Base-by-base conservation (phyloP, 2,888 invertebrate species). In the Ecdyonurus torrentis region DNA sequence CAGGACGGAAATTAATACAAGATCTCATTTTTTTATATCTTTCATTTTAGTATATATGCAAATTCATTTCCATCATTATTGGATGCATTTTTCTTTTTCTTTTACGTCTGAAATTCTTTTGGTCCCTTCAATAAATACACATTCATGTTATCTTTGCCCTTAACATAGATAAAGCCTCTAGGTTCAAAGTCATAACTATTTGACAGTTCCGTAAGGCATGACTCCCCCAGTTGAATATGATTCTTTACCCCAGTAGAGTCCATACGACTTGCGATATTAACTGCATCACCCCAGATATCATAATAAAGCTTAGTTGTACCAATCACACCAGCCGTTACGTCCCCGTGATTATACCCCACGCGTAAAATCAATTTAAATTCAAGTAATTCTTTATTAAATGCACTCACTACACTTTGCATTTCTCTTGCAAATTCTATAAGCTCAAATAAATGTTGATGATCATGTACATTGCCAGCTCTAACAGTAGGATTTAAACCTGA, bases 261-360 rank as follows among this genome's bases (percentile, higher is more conserved):
- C 98, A 98, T 98, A 62, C 97, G 80, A 5, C 92, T 92, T 0
- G 97, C 93, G 64, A 97, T 94, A 74, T 98, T 98, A 0, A 98
- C 97, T 0, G 97, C 93, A 74, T 98, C 97, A 0, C 97, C 97
- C 97, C 97, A 98, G 69, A 97, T 97, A 74, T 97, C 97, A 70
- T 96, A 98, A 74, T 93, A 91, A 65, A 98, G 78, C 72, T 97
- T 98, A 1, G 91, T 91, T 5, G 95, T 95, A 0, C 97, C 97
- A 62, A 98, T 96, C 1, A 98, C 81, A 1, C 96, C 96, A 0
- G 97, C 95, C 0, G 96, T 96, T 0, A 98, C 94, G 69, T 96
- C 95, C 0, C 97, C 97, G 69, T 87, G 89, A 75, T 97, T 96
- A 71, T 86, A 91, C 1, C 95, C 71, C 23, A 74, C 69, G 66